phyloP scores from a whole-genome alignment of 2,888 invertebrate species.

The Cephus pulcher region DNA sequence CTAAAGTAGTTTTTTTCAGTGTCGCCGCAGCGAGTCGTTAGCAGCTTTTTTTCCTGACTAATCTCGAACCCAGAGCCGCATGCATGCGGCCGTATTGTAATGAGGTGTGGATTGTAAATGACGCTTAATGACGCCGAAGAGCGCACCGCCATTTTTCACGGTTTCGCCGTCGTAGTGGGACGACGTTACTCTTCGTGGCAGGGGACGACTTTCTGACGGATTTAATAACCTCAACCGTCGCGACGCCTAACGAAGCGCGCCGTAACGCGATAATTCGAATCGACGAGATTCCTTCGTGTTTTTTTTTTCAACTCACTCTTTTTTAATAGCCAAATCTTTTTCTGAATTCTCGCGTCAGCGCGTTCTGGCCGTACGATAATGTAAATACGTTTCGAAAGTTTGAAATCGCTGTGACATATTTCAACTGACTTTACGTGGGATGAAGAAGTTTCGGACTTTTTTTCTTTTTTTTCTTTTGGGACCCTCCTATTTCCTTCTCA shows the following conservation, averaged over 20 bases:
- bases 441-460: neutral
- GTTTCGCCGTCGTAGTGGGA: constrained; percentile 22
- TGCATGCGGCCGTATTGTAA: constrained; percentile 50
- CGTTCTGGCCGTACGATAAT: neutral
- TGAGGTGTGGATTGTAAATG: constrained; percentile 63
- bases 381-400: neutral
- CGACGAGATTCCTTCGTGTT: neutral
- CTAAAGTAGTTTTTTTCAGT: constrained; percentile 48
- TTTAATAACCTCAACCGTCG: neutral
- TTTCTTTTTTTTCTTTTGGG: neutral
- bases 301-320: neutral
- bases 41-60: constrained; percentile 54
- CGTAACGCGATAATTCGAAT: neutral
- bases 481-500: neutral
- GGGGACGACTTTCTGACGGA: neutral
- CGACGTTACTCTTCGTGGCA: neutral
- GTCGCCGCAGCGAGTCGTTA: constrained; percentile 52
- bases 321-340: neutral
- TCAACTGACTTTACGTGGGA: neutral
- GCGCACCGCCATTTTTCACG: constrained; percentile 52
- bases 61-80: constrained; percentile 45
- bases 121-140: constrained; percentile 55
- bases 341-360: neutral
- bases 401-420: neutral
- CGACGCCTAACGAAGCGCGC: neutral